Evolutionary conservation across 2,113 vertebrate genomes (phyloP).

Genomic region (Hypanus sabinus): DNA sequence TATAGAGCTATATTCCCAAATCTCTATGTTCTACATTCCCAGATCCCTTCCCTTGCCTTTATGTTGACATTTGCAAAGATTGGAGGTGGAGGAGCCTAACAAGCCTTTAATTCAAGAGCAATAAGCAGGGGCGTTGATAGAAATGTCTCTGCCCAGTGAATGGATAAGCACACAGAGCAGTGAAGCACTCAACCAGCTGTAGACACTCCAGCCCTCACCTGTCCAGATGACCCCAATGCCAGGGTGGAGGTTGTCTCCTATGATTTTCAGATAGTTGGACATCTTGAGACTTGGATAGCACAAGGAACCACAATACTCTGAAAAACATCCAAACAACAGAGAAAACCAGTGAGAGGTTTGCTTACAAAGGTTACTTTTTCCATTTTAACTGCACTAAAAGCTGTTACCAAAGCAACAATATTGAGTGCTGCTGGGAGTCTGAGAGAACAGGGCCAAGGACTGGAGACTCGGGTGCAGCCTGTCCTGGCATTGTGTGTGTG

Average conservation of each 20-base stretch:
- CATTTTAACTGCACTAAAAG: not conserved
- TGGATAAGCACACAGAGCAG: not conserved
- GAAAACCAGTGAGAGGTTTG: not conserved
- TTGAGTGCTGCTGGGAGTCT: not conserved
- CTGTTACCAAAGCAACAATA: not conserved
- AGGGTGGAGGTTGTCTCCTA: slow-evolving; percentile 68
- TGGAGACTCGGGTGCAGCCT: too few relatives aligned
- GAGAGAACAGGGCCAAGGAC: too few relatives aligned
- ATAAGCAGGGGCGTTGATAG: too few relatives aligned
- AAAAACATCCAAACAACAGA: slow-evolving; percentile 9
- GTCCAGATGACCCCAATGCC: slow-evolving; percentile 73
- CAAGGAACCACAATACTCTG: slow-evolving; percentile 69
- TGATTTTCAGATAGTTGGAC: slow-evolving; percentile 68
- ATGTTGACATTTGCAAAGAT: too few relatives aligned
- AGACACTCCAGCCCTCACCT: slow-evolving; percentile 47
- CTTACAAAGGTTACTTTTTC: not conserved
- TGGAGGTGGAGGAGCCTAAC: too few relatives aligned
- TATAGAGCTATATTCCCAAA: too few relatives aligned
- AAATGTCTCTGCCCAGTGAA: too few relatives aligned
- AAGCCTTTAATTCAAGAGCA: too few relatives aligned
- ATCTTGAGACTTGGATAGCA: slow-evolving; percentile 68
- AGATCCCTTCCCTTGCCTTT: too few relatives aligned
- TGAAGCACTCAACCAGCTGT: not conserved
- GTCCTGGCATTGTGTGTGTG: too few relatives aligned
- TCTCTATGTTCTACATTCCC: too few relatives aligned